phyloP scores from a whole-genome alignment of 1,140 invertebrate genomes.

The Latrodectus geometricus region DNA sequence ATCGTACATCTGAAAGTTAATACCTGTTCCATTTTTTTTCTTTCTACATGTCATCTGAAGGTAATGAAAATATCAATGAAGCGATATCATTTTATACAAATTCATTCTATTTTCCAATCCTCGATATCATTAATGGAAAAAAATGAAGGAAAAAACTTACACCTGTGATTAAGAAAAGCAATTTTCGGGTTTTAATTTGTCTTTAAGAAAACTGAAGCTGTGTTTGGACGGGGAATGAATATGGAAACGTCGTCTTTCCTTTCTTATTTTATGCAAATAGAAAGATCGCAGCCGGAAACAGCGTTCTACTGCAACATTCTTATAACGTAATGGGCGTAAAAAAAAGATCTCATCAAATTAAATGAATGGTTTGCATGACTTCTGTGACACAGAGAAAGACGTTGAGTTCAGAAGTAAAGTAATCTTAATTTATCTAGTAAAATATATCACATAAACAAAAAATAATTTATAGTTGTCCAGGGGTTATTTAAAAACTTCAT shows the following conservation, averaged over 20 bases:
- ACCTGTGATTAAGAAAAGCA: conserved; percentile 45
- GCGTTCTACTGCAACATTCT: background rate
- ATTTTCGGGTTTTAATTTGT: conserved; percentile 50
- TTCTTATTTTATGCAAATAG: conserved; percentile 45
- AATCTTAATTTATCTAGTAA: background rate
- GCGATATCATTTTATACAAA: background rate
- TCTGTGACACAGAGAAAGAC: background rate
- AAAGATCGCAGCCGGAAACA: background rate
- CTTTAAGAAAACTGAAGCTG: conserved; percentile 17
- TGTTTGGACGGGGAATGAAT: background rate
- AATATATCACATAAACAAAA: too few species aligned
- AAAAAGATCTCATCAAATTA: conserved; percentile 47
- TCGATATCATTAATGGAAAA: background rate
- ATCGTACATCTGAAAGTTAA: too few species aligned
- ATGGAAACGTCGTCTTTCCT: conserved; percentile 1
- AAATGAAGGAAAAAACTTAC: background rate
- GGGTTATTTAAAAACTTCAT: too few species aligned
- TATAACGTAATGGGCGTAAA: background rate
- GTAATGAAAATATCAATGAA: background rate
- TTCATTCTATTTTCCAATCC: background rate
- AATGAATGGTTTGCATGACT: conserved; percentile 22
- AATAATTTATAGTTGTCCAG: too few species aligned
- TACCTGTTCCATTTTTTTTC: background rate
- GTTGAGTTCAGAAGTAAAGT: conserved; percentile 32
- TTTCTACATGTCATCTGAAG: background rate